Evolutionary conservation across 2,888 invertebrate species (phyloP).

Genomic region (Helicoverpa assulta): DNA sequence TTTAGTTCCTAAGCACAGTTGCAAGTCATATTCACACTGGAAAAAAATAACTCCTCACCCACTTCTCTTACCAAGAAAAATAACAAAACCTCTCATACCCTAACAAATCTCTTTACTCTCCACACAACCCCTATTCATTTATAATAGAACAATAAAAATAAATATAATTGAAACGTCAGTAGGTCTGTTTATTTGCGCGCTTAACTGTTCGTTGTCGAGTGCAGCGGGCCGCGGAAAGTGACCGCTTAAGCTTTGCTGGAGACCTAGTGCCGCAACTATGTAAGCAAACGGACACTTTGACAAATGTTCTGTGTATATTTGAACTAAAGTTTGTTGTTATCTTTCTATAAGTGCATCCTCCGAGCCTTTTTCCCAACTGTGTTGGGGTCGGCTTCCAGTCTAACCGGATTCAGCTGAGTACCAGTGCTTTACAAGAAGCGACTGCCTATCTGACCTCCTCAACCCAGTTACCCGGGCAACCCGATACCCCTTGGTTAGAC

Average conservation of each 20-base stretch:
- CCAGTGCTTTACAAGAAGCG: no score
- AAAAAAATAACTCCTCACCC: no score
- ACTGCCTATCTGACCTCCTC: no score
- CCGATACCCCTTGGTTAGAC: no score
- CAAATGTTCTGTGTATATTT: slow-evolving; percentile 52
- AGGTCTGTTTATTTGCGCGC: slow-evolving; percentile 56
- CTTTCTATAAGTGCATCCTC: background rate
- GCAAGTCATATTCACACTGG: no score
- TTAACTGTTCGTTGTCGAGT: slow-evolving; percentile 31
- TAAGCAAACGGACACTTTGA: slow-evolving; percentile 49
- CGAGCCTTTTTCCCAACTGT: no score
- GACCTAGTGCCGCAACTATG: slow-evolving; percentile 36
- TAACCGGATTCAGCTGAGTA: no score
- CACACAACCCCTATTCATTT: slow-evolving; percentile 1
- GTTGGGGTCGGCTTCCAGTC: no score
- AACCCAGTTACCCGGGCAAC: no score
- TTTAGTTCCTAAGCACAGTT: no score
- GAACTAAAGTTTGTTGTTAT: slow-evolving; percentile 37
- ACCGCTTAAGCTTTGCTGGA: slow-evolving; percentile 51
- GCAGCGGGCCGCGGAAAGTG: slow-evolving; percentile 45
- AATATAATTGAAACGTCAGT: slow-evolving; percentile 42
- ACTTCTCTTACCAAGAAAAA: background rate
- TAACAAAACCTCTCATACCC: background rate
- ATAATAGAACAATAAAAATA: slow-evolving; percentile 11
- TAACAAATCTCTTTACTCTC: background rate